These are phyloP conservation scores for Acanthosepion esculentum DNA, from an alignment of 2,888 invertebrate genomes.

Conservation along the genomic window DNA sequence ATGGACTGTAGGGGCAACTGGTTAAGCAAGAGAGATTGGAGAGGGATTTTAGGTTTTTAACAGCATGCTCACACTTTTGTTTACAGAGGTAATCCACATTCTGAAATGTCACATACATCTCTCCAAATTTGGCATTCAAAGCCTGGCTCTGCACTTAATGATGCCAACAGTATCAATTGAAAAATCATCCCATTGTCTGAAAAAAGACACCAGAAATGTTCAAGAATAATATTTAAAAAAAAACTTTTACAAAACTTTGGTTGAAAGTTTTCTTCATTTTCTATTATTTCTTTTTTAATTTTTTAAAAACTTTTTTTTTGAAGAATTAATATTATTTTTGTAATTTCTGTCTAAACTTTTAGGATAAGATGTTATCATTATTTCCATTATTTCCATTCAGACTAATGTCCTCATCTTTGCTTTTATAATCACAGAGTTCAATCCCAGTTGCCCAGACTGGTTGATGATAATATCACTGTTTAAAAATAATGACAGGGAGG, in stretches of 20 bases:
- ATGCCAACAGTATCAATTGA: not conserved
- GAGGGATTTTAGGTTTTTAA: not conserved
- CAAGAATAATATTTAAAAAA: not conserved
- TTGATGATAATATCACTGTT: too few species aligned
- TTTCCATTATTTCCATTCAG: too few species aligned
- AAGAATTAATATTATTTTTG: too few species aligned
- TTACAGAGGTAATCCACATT: not conserved
- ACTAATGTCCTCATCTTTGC: too few species aligned
- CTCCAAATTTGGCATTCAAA: not conserved
- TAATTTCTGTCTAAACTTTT: too few species aligned
- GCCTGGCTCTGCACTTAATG: not conserved
- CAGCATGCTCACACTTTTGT: conserved; percentile 25
- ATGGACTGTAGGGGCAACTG: not conserved
- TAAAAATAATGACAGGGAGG: too few species aligned
- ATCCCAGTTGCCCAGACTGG: too few species aligned
- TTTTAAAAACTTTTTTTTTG: too few species aligned
- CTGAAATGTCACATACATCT: not conserved
- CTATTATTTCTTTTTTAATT: too few species aligned
- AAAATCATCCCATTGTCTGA: not conserved
- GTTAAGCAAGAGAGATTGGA: not conserved
- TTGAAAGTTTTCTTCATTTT: too few species aligned
- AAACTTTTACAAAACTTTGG: not conserved
- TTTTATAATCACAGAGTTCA: too few species aligned
- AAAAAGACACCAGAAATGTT: not conserved
- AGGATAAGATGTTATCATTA: too few species aligned